Evolutionary conservation across 1,140 invertebrate species (phyloP), one percentile per base, ranked within the genome.

Genomic region (Drosophila carrolli): DNA sequence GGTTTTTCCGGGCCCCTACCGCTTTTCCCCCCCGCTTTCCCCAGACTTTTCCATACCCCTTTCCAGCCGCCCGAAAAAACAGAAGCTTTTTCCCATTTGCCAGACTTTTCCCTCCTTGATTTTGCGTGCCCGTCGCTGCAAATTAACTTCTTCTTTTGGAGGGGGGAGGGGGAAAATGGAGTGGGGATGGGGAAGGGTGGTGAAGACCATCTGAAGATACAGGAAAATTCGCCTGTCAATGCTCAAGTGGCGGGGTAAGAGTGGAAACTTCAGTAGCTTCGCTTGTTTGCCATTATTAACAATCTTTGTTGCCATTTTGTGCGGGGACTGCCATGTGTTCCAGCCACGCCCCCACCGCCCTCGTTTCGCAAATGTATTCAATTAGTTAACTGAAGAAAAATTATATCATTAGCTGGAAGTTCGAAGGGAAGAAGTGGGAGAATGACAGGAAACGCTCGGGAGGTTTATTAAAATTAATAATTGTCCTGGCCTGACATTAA

Each of bases 241-340:
- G 75, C 59, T 78, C 67, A 66, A 78, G 76, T 78, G 75, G 59
- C 75, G 53, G 43, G 50, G 67, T 51, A 44, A 58, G 48, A 77
- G 75, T 72, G 67, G 75, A 48, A 72, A 66, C 75, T 61, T 67
- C 54, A 76, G 83, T 79, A 78, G 83, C 79, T 77, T 37, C 77
- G 84, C 85, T 88, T 89, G 84, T 84, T 86, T 89, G 80, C 81
- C 84, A 89, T 90, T 89, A 89, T 90, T 89, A 89, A 89, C 84
- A 89, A 89, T 89, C 84, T 90, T 90, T 89, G 80, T 89, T 84
- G 73, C 76, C 83, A 75, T 83, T 83, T 78, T 72, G 40, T 70
- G 51, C 38, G 55, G 3, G 38, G 54, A 50, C 50, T 62, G 65
- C 71, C 79, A 83, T 88, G 83, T 83, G 84, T 89, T 79, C 56